Evolutionary conservation across 2,113 vertebrate species (phyloP), one percentile per base, ranked within the genome.

Genomic region (Oryzias celebensis): DNA sequence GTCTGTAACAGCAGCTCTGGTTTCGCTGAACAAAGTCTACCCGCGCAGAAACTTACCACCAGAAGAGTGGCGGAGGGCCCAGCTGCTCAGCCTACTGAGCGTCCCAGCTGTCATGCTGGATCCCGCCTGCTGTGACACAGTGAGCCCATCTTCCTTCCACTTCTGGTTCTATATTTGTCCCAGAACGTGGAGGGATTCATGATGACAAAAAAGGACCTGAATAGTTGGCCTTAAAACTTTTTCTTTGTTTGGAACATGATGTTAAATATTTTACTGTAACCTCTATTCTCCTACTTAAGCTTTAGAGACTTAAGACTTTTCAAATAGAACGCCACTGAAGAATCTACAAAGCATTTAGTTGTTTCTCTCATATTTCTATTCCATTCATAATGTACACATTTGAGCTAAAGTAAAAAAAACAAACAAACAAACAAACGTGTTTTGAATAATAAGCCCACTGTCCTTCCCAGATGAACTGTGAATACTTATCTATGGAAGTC

Each of bases 401-500:
- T 36, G 31, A 10, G 31, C 31, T 36, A n/a, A 17, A 10, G 7
- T 15, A 13, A 4, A 13, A 12, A 16, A 31, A 17, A 36, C 13
- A 20, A 20, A 20, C 20, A 1, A 20, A 20, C 20, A 20, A 20
- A 20, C 20, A 20, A 20, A 36, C 22, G 14, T 53, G 14, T 51
- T 14, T 65, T 18, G 23, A 45, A 77, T 75, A 54, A 77, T 52
- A 17, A 20, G 3, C 3, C 47, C 60, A 41, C 47, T 78, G 23
- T 80, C 75, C 20, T 66, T 24, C 52, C 52, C 88, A 98, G 96
- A 94, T 97, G 87, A 90, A 93, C 7, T 98, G 96, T 50, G 96
- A 98, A 86, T 98, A 96, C 81, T 88, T 98, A 56, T 91, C 96
- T 1, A 80, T 95, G 88, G 96, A 98, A 58, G 91, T 92, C 68